A percentile compares a stretch with the other conserved stretches of the same genome.
Conservation (phyloP, 2,797 vertebrate species). For the Hippoglossus hippoglossus region DNA sequence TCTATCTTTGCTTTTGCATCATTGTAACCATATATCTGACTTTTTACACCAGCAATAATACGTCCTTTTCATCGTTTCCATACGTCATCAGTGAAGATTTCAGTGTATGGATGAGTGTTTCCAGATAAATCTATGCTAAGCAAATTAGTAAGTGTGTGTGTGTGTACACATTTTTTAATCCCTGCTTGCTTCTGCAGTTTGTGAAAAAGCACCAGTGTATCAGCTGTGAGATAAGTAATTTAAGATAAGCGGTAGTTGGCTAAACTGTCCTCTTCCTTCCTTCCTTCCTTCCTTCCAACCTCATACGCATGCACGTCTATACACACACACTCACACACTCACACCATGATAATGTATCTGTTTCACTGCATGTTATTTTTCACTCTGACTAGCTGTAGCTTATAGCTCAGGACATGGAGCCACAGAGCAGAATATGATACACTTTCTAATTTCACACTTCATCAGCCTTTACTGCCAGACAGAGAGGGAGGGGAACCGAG, state of each 20-base stretch:
- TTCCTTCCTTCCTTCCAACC: slow-evolving; percentile 38
- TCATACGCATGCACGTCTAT: slow-evolving; percentile 8
- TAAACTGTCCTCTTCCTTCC: slow-evolving; percentile 68
- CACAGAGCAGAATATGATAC: slow-evolving; percentile 92
- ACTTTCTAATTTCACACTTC: slow-evolving; percentile 99
- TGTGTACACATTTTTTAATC: slow-evolving; percentile 51
- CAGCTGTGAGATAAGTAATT: slow-evolving; percentile 75
- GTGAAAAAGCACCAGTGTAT: slow-evolving; percentile 63
- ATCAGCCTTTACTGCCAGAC: slow-evolving; percentile 92
- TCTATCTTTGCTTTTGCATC: too few species aligned
- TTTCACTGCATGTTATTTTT: slow-evolving; percentile 83
- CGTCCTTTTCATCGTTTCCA: too few species aligned
- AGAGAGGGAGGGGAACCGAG: slow-evolving; percentile 62
- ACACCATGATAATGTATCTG: slow-evolving; percentile 79
- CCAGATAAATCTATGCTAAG: slow-evolving; percentile 20
- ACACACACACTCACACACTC: slow-evolving; percentile 52
- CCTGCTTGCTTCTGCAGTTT: slow-evolving; percentile 46
- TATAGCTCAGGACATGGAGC: slow-evolving; percentile 81
- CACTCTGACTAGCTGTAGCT: slow-evolving; percentile 81
- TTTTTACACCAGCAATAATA: too few species aligned
- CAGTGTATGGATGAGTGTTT: too few species aligned
- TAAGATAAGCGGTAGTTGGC: slow-evolving; percentile 71
- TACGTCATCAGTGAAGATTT: too few species aligned
- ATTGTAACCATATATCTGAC: too few species aligned
- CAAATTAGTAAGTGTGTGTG: slow-evolving; percentile 31